Conservation (phyloP, 2,113 vertebrate species). For the Vimba vimba region DNA sequence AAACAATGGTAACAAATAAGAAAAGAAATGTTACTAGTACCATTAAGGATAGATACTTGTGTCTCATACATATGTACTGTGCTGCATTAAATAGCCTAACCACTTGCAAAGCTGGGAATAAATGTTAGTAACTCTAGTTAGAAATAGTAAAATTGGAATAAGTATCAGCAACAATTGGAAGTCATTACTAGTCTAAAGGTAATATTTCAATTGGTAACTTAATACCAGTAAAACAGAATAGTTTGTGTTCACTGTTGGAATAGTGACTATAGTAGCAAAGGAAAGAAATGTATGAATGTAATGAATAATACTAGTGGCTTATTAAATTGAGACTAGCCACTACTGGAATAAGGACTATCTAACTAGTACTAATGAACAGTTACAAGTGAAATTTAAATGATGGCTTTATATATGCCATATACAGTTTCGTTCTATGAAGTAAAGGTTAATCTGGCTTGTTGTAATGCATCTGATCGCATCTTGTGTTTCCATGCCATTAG, state of each 20-base stretch:
- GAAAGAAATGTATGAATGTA: background rate
- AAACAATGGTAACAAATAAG: background rate
- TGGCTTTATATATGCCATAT: too few species aligned
- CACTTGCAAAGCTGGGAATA: background rate
- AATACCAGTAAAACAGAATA: background rate
- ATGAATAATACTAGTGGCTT: background rate
- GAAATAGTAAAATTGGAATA: background rate
- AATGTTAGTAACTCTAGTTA: background rate
- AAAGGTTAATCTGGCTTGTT: background rate
- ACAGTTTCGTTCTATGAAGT: background rate
- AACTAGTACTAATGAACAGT: background rate
- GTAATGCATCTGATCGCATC: background rate
- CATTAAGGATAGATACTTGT: background rate
- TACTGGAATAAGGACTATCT: background rate
- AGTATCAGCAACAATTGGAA: background rate
- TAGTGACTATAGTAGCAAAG: background rate
- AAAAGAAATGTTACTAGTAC: background rate
- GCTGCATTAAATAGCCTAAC: background rate
- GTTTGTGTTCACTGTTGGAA: background rate
- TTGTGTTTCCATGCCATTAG: constrained; percentile 60
- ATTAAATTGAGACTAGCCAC: background rate
- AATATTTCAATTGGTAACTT: background rate
- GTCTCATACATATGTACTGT: background rate
- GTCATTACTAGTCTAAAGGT: background rate
- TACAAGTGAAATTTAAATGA: background rate